These are phyloP conservation scores for Drymodes brunneopygia DNA, from an alignment of 2,113 vertebrate species.

Conservation along the genomic window DNA sequence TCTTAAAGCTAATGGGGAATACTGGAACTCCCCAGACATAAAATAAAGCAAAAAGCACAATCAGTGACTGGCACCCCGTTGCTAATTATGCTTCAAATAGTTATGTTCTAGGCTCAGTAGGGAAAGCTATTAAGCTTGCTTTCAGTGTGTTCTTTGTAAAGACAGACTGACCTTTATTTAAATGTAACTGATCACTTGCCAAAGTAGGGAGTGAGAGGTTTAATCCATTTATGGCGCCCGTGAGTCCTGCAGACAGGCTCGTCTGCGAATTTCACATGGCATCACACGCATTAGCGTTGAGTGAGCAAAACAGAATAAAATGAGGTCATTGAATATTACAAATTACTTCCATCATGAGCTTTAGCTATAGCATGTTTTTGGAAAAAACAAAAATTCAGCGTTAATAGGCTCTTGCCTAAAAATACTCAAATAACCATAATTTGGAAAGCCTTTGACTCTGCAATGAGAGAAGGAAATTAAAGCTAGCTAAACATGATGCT, in stretches of 20 bases:
- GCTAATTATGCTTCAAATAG: constrained; percentile 74
- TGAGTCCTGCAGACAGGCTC: constrained; percentile 35
- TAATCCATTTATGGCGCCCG: constrained; percentile 52
- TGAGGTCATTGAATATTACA: constrained; percentile 41
- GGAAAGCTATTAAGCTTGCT: constrained; percentile 60
- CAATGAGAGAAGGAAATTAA: not conserved
- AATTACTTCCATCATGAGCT: constrained; percentile 40
- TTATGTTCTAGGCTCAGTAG: constrained; percentile 59
- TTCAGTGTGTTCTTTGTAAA: constrained; percentile 65
- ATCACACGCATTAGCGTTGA: constrained; percentile 20
- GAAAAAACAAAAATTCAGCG: not conserved
- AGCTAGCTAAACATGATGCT: not conserved
- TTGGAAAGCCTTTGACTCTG: constrained; percentile 4
- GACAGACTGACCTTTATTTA: constrained; percentile 67
- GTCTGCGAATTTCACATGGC: constrained; percentile 43
- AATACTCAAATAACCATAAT: not conserved
- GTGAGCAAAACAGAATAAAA: constrained; percentile 50
- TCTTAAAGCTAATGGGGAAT: constrained; percentile 64
- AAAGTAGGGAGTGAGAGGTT: constrained; percentile 57
- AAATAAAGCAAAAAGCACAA: constrained; percentile 54
- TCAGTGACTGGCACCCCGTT: constrained; percentile 53
- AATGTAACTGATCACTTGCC: constrained; percentile 65
- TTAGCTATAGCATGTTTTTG: constrained; percentile 30
- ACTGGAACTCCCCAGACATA: constrained; percentile 55
- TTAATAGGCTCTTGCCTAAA: not conserved